phyloP scores from a whole-genome alignment of 2,113 vertebrate species.

The Ptilorrhoa leucosticta region DNA sequence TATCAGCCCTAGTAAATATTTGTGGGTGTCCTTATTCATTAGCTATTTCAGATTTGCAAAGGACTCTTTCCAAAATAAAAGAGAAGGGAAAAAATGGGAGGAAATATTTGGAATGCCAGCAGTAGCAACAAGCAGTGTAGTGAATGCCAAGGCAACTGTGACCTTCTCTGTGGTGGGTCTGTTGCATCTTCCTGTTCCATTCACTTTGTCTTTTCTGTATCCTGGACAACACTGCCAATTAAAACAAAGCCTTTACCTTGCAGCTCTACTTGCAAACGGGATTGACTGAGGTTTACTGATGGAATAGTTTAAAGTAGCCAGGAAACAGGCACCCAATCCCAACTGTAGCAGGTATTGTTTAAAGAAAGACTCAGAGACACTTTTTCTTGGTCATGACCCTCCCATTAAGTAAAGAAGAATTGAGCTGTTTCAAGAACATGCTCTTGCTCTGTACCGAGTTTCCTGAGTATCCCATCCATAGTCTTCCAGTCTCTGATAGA shows the following conservation, averaged over 20 bases:
- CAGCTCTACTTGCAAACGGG: background rate
- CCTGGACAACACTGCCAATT: background rate
- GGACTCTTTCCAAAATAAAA: background rate
- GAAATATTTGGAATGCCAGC: background rate
- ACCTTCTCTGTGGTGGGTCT: background rate
- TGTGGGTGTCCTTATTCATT: slow-evolving; percentile 23
- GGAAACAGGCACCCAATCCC: background rate
- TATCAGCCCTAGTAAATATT: slow-evolving; percentile 53
- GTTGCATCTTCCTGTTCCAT: background rate
- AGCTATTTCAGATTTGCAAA: slow-evolving; percentile 7
- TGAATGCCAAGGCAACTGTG: background rate
- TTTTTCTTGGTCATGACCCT: background rate
- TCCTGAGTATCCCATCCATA: background rate
- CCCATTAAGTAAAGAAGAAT: background rate
- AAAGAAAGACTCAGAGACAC: background rate
- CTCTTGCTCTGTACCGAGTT: background rate
- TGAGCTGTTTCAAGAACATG: background rate
- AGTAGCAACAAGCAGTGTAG: background rate
- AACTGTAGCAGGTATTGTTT: background rate
- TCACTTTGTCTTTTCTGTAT: background rate
- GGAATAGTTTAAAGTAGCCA: background rate
- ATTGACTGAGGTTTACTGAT: background rate
- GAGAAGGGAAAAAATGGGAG: accelerated
- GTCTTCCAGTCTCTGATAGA: background rate
- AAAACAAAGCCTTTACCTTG: slow-evolving; percentile 19